Conservation (phyloP, 2,113 vertebrate species). For the Opisthocomus hoazin region DNA sequence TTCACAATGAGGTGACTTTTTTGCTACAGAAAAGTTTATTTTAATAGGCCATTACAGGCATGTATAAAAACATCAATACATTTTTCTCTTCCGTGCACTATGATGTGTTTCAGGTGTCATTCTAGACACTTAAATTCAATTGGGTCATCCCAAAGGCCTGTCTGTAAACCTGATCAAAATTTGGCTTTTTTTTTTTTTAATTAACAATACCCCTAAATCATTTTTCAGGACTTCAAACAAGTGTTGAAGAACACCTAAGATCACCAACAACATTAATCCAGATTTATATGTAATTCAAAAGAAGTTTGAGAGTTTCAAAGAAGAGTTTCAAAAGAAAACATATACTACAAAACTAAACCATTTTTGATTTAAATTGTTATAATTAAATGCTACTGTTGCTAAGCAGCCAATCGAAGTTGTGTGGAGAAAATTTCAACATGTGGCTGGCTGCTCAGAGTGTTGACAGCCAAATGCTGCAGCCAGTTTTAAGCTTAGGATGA, state of each 20-base stretch:
- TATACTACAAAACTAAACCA: not conserved
- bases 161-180: not conserved
- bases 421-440: conserved; percentile 25
- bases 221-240: not conserved
- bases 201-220: not conserved
- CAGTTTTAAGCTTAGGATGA: not conserved
- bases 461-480: not conserved
- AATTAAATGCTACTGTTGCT: not conserved
- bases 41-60: not conserved
- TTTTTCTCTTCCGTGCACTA: not conserved
- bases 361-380: not conserved
- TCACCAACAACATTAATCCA: not conserved
- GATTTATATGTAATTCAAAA: not conserved
- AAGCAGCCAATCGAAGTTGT: conserved; percentile 33
- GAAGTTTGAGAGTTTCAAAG: no score
- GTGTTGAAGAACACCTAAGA: conserved; percentile 2
- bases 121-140: not conserved
- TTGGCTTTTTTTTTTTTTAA: not conserved
- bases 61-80: not conserved
- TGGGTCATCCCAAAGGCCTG: not conserved
- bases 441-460: not conserved
- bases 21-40: not conserved
- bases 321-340: no score
- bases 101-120: not conserved
- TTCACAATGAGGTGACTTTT: not conserved